Conservation (phyloP, 2,113 vertebrate genomes). For the Clarias magur region DNA sequence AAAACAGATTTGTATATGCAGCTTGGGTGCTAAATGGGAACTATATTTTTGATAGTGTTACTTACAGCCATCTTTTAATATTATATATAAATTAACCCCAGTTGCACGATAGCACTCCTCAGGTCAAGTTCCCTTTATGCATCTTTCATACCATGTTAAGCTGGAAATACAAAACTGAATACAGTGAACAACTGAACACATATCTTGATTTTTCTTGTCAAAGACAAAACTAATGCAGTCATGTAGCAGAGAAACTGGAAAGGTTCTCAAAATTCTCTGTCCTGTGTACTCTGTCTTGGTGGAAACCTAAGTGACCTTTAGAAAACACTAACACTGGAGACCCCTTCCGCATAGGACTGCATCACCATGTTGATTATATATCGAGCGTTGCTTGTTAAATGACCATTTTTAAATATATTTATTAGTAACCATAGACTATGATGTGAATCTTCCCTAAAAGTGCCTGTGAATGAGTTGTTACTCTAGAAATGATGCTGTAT, state of each 20-base stretch:
- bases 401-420: background rate
- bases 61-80: background rate
- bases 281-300: background rate
- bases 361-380: background rate
- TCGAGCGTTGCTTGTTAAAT: background rate
- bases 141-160: background rate
- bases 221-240: background rate
- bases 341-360: background rate
- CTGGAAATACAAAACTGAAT: background rate
- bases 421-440: background rate
- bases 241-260: background rate
- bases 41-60: background rate
- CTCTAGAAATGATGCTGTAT: background rate
- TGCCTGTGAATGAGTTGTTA: background rate
- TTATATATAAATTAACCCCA: background rate
- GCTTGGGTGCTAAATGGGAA: background rate
- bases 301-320: background rate
- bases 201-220: background rate
- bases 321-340: background rate
- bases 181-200: background rate
- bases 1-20: background rate
- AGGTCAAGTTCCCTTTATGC: background rate
- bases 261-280: background rate
- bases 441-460: background rate
- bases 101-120: background rate